Percentiles rank a stretch among this genome's conserved stretches.
These are phyloP conservation scores for Xenopus borealis DNA, from an alignment of 2,113 vertebrate genomes.

Conservation along the genomic window DNA sequence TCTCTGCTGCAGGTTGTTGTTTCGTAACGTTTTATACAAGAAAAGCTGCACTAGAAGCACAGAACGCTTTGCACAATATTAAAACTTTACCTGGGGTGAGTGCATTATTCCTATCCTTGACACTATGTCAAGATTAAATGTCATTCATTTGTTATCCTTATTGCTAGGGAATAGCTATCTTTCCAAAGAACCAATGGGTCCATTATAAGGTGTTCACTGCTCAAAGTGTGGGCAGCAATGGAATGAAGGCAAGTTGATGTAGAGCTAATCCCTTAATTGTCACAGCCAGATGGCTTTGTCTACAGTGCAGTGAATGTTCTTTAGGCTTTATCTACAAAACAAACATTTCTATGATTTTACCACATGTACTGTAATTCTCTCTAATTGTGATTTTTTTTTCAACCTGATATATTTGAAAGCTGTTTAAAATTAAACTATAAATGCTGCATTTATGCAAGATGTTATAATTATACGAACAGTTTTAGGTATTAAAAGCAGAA, in stretches of 20 bases:
- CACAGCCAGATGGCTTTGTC: conserved; percentile 33
- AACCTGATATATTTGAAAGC: too few relatives aligned
- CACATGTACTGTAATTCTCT: not conserved
- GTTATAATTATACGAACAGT: too few relatives aligned
- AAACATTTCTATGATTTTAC: not conserved
- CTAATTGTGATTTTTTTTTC: not conserved
- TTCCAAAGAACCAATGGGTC: not conserved
- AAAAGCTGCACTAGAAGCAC: conserved; percentile 98
- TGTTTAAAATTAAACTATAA: too few relatives aligned
- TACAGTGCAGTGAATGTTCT: conserved; percentile 21
- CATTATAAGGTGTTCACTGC: conserved; percentile 19
- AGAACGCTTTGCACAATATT: conserved; percentile 99
- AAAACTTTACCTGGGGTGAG: conserved; percentile 99
- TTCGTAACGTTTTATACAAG: conserved; percentile 99
- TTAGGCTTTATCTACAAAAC: conserved; percentile 27
- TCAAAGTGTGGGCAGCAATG: conserved; percentile 15
- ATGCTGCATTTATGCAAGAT: too few relatives aligned
- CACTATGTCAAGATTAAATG: conserved; percentile 37
- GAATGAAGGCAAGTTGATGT: conserved; percentile 23
- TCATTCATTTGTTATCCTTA: conserved; percentile 66
- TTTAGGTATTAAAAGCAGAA: too few relatives aligned
- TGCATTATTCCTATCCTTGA: conserved; percentile 68
- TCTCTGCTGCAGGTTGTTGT: conserved; percentile 89
- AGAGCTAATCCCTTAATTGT: conserved; percentile 40
- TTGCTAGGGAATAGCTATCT: conserved; percentile 51